Base-by-base conservation (phyloP, 2,797 vertebrate genomes). In the Syngnathus rostellatus region DNA sequence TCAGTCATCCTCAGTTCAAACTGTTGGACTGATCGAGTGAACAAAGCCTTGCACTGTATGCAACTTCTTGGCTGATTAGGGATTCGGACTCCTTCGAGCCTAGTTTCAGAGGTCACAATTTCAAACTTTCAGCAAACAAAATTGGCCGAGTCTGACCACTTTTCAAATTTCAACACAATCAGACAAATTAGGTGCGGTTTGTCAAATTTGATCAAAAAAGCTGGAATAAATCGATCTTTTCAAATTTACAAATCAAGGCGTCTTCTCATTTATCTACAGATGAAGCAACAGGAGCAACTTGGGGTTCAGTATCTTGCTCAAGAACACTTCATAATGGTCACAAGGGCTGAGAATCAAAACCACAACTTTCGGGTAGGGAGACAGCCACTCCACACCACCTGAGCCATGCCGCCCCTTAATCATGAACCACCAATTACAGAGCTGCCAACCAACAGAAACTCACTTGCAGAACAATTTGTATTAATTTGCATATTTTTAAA, bases 71-170 rank as follows among this genome's bases (percentile, higher is more conserved):
- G 64, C 74, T 68, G 68, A 68, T 81, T 70, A 72, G 77, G 73
- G 63, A 72, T 74, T 77, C 77, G 64, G 75, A 81, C 68, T 77
- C 65, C 66, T 75, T 63, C 57, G 23, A 78, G 69, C 41, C 74
- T 83, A 77, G 81, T 83, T 83, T 81, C 81, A 81, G 58, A 75
- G 55, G 64, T 65, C 77, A 72, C 74, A 68, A 51, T 60, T 39
- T 25, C 25, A 21, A 60, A n/a, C 19, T 62, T 62, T 62, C 21
- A 16, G 11, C 21, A 23, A 62, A 63, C 62, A 48, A 48, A 25
- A 63, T 37, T 6, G 10, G 8, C 37, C 17, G 14, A 10, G 43
- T 45, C 19, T 11, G 38, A 60, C 10, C 11, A 40, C n/a, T 9
- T 43, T 16, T 37, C 43, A 46, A 10, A 2, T 45, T 43, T 23